Evolutionary conservation across 2,888 invertebrate genomes (phyloP).

Genomic region (Troides helena): DNA sequence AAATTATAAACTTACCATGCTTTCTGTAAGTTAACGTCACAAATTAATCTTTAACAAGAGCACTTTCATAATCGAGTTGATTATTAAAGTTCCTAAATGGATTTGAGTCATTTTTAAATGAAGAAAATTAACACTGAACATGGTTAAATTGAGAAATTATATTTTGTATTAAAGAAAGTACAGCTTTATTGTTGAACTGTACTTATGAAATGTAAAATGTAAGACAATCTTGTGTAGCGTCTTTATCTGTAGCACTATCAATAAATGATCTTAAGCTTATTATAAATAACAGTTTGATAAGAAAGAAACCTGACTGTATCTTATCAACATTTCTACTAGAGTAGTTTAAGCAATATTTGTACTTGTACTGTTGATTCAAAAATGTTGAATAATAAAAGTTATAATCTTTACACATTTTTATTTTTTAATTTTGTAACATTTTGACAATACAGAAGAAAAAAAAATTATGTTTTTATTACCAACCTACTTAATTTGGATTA

Average conservation of each 20-base stretch:
- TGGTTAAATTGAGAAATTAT: constrained; percentile 47
- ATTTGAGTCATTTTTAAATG: constrained; percentile 63
- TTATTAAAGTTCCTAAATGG: constrained; percentile 60
- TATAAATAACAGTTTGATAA: constrained; percentile 73
- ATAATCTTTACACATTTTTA: background rate
- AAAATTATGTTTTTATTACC: no score
- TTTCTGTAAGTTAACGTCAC: constrained; percentile 55
- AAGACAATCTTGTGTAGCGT: constrained; percentile 54
- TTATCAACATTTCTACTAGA: constrained; percentile 59
- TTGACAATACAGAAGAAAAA: background rate
- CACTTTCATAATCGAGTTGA: constrained; percentile 53
- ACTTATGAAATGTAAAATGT: constrained; percentile 45
- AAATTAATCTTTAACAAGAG: constrained; percentile 55
- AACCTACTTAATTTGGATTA: no score
- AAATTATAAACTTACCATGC: constrained; percentile 58
- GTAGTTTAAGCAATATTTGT: constrained; percentile 46
- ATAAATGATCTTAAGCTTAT: constrained; percentile 71
- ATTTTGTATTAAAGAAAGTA: constrained; percentile 45
- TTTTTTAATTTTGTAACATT: background rate
- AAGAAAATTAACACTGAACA: constrained; percentile 57
- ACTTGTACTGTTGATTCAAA: constrained; percentile 30
- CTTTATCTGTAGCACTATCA: constrained; percentile 69
- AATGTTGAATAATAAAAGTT: constrained; percentile 17
- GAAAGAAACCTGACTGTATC: constrained; percentile 62
- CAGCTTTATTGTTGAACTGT: constrained; percentile 54